Conservation (phyloP, 2,888 invertebrate species). For the Chymomyza caudatula region DNA sequence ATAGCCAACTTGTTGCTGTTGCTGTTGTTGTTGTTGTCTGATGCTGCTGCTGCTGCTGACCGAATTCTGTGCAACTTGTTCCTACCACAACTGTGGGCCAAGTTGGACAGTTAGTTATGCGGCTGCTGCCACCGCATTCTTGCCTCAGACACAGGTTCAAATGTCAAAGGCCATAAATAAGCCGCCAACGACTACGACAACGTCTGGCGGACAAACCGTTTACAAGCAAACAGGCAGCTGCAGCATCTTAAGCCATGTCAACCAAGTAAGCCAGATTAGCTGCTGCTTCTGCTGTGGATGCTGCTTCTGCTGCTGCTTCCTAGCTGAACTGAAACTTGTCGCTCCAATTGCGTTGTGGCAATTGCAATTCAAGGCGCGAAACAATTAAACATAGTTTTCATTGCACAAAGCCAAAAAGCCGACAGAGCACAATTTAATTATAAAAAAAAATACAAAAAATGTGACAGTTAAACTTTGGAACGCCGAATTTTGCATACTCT, state of each 20-base stretch:
- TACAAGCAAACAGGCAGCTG: background rate
- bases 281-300: conserved; percentile 29
- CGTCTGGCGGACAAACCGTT: background rate
- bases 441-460: conserved; percentile 12
- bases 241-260: background rate
- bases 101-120: conserved; percentile 5
- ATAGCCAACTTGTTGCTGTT: conserved; percentile 57
- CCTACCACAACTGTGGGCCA: conserved; percentile 22
- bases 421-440: conserved; percentile 61
- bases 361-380: conserved; percentile 64
- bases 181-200: conserved; percentile 14
- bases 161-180: conserved; percentile 70
- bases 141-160: conserved; percentile 42
- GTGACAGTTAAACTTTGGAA: background rate
- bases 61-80: conserved; percentile 65
- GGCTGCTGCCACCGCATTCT: conserved; percentile 53
- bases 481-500: background rate
- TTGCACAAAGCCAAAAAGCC: conserved; percentile 52
- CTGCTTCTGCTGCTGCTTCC: conserved; percentile 8
- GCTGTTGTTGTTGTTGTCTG: conserved; percentile 14
- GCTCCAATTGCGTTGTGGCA: conserved; percentile 20
- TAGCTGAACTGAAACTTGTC: conserved; percentile 2
- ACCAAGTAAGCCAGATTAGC: conserved; percentile 19
- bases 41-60: too few relatives aligned
- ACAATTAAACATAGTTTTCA: conserved; percentile 73